Evolutionary conservation across 2,797 vertebrate species (phyloP).

Genomic region (Amniataba percoides): DNA sequence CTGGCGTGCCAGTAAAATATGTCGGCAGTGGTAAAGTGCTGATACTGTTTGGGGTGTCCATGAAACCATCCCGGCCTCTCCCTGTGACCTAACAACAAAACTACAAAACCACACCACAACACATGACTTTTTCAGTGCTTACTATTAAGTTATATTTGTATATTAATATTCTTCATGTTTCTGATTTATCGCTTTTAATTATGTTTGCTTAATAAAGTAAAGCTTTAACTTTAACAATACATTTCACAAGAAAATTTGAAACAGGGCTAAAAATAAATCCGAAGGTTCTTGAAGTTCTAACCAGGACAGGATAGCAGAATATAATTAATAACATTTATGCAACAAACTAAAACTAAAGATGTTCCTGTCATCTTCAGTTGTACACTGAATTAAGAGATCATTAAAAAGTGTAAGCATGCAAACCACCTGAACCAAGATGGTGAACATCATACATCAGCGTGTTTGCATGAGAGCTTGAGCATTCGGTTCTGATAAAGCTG

Average conservation of each 20-base stretch:
- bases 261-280: not conserved
- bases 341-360: not conserved
- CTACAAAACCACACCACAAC: not conserved
- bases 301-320: not conserved
- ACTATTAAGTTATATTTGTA: not conserved
- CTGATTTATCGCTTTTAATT: not conserved
- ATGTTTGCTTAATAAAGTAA: not conserved
- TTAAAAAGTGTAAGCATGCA: not conserved
- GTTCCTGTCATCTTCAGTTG: not conserved
- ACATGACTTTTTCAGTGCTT: not conserved
- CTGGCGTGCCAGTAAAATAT: not conserved
- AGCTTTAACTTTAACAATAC: not conserved
- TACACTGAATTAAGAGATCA: not conserved
- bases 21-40: constrained; percentile 1
- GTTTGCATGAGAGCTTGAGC: too few species aligned
- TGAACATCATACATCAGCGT: not conserved
- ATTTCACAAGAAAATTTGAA: not conserved
- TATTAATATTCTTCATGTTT: too few species aligned
- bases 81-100: not conserved
- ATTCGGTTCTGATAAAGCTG: too few species aligned
- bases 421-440: not conserved
- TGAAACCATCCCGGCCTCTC: not conserved
- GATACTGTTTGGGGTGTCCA: not conserved
- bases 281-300: not conserved
- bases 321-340: not conserved